phyloP scores from a whole-genome alignment of 2,797 vertebrate species.

The Sardinella longiceps region DNA sequence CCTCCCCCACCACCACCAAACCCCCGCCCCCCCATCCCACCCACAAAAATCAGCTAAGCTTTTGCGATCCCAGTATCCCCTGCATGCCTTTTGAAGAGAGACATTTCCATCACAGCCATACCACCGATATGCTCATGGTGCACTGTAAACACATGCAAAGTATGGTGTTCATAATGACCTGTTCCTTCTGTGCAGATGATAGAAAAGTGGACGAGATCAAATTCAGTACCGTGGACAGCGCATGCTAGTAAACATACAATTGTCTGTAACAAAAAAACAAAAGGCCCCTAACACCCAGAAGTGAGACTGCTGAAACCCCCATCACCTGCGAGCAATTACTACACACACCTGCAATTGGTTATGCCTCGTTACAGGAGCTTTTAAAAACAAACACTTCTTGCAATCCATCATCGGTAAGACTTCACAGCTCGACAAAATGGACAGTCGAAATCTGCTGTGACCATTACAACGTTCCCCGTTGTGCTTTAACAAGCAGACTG shows the following conservation, averaged over 20 bases:
- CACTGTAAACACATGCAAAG: too few species aligned
- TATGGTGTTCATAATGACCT: neutral
- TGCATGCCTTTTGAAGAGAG: too few species aligned
- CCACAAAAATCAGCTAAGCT: neutral
- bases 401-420: neutral
- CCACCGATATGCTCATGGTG: too few species aligned
- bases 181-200: neutral
- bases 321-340: slow-evolving; percentile 4
- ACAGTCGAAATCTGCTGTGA: neutral
- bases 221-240: slow-evolving; percentile 15
- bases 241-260: slow-evolving; percentile 9
- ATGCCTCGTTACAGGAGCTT: neutral
- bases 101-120: too few species aligned
- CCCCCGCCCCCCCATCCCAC: too few species aligned
- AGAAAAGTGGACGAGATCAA: neutral
- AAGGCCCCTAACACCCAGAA: neutral
- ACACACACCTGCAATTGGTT: neutral
- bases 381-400: neutral
- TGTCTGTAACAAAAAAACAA: neutral
- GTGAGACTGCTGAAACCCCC: neutral
- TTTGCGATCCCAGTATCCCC: neutral
- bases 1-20: too few species aligned
- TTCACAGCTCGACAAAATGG: neutral
- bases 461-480: neutral
- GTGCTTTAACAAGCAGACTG: neutral